A percentile compares a stretch with the other conserved stretches of the same genome.
Conservation (phyloP, 2,797 vertebrate species). For the Gambelia wislizenii region DNA sequence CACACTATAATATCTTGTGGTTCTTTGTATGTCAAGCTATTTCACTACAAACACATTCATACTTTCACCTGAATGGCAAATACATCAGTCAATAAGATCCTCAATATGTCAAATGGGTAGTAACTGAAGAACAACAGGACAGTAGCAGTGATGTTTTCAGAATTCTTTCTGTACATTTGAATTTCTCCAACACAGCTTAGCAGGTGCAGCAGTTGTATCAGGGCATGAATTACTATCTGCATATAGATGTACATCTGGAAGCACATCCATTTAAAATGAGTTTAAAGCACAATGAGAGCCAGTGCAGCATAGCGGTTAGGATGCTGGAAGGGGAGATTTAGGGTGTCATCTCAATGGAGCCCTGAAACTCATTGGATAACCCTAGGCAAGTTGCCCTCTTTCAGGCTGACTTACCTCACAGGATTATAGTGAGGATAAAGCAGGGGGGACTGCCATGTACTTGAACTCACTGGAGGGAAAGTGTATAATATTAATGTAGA, state of each 20-base stretch:
- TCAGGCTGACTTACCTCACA: neutral
- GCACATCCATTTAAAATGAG: neutral
- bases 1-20: neutral
- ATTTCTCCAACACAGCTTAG: neutral
- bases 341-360: neutral
- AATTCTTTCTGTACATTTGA: constrained; percentile 16
- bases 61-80: constrained; percentile 31
- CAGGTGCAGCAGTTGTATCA: neutral
- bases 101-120: constrained; percentile 21
- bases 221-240: neutral
- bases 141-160: neutral
- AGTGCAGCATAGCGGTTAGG: neutral
- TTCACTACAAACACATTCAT: constrained; percentile 5
- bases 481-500: neutral
- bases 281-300: neutral
- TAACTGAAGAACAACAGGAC: neutral
- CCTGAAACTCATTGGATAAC: neutral
- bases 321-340: neutral
- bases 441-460: neutral
- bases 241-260: neutral
- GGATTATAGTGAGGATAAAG: neutral
- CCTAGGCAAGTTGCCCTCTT: neutral
- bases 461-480: neutral
- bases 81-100: constrained; percentile 12
- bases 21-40: constrained; percentile 48